phyloP scores from a whole-genome alignment of 2,113 vertebrate genomes.

The Centropus bengalensis region DNA sequence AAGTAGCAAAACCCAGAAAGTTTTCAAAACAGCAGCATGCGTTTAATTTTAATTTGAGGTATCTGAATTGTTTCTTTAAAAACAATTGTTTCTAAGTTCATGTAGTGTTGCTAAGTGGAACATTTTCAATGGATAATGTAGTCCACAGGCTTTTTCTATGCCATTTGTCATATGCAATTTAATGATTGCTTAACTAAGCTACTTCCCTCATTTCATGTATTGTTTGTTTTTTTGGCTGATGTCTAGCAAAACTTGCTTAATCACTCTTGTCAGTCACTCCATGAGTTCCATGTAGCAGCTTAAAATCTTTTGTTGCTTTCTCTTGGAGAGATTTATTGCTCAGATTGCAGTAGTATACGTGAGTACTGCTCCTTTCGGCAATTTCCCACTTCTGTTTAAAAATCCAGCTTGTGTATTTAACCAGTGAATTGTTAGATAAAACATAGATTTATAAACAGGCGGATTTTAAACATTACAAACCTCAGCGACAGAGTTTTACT shows the following conservation, averaged over 20 bases:
- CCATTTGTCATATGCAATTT: conserved; percentile 56
- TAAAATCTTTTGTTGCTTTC: conserved; percentile 49
- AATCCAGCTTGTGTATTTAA: conserved; percentile 63
- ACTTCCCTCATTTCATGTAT: conserved; percentile 56
- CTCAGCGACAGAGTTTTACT: not conserved
- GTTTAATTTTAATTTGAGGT: conserved; percentile 64
- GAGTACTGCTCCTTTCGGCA: conserved; percentile 49
- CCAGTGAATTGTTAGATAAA: not conserved
- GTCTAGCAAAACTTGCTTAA: conserved; percentile 61
- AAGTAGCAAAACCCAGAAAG: conserved; percentile 51
- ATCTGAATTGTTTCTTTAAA: conserved; percentile 49
- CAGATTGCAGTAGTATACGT: conserved; percentile 48
- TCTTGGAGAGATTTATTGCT: conserved; percentile 61
- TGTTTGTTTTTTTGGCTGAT: conserved; percentile 69
- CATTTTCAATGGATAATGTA: conserved; percentile 60
- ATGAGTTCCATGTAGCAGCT: not conserved
- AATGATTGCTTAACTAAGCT: conserved; percentile 53
- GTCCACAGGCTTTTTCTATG: conserved; percentile 41
- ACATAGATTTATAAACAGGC: not conserved
- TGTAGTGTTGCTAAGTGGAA: conserved; percentile 59
- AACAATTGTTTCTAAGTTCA: conserved; percentile 49
- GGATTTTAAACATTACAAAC: conserved; percentile 33
- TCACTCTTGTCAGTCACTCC: conserved; percentile 17
- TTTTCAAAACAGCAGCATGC: conserved; percentile 58
- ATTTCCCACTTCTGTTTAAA: conserved; percentile 53